Base-by-base conservation (phyloP, 1,140 invertebrate genomes). In the Ctenoplectra terminalis region DNA sequence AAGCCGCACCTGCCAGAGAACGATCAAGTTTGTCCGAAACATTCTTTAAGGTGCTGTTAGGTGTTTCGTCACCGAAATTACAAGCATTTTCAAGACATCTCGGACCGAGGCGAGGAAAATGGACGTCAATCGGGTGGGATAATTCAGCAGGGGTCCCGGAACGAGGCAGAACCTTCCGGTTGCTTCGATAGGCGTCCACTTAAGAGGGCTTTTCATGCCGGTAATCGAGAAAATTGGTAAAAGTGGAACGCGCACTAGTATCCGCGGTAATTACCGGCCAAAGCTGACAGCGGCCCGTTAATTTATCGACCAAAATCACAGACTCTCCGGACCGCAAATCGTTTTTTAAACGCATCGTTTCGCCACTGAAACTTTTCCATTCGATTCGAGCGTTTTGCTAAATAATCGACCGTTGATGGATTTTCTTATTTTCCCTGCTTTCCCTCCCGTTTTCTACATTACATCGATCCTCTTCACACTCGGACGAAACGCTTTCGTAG, bases 291-390 rank as follows among this genome's bases (percentile, higher is more conserved):
- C 61, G 70, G 60, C 50, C 73, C 64, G 81, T 89, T 90, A 89
- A 91, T 90, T 91, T 90, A 90, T 90, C 87, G 88, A 81, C 84
- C 73, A 75, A 91, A 91, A 91, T 87, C 84, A 91, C 85, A 90
- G 89, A 26, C 66, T 58, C 84, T 81, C 63, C 40, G 26, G 48
- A 43, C 86, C 81, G 84, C 85, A 87, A 87, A 89, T 89, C 85
- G 80, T 63, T 81, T 88, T 88, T 88, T 88, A 85, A 88, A 85
- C 73, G 79, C 58, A 54, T 37, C 78, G 61, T 84, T 87, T 87
- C 82, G 82, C 63, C 86, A 87, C 86, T 52, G 77, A 78, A 48
- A 78, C 13, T 87, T 82, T 74, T 74, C 72, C 64, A 66, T 58
- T 82, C 79, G 81, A 84, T 82, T 54, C 75, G 70, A 78, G 80